Evolutionary conservation across 1,140 invertebrate genomes (phyloP).

Genomic region (Papilio xuthus): DNA sequence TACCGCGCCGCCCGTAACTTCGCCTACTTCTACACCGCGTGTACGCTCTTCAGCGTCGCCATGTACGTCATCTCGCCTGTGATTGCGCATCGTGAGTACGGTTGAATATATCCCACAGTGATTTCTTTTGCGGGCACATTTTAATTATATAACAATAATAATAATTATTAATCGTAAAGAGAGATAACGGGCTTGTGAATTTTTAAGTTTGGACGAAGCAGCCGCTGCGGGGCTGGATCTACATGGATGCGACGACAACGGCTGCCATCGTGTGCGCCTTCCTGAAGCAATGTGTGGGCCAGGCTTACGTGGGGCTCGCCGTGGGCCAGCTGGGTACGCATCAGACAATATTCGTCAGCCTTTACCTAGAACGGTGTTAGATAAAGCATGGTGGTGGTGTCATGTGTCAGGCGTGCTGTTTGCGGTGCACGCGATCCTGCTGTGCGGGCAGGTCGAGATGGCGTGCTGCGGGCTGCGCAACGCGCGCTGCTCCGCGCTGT

Average conservation of each 20-base stretch:
- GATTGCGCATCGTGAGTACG: constrained; percentile 63
- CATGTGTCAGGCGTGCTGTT: constrained; percentile 64
- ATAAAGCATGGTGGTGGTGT: background rate
- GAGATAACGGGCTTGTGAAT: background rate
- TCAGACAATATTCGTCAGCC: background rate
- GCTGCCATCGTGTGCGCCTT: constrained; percentile 54
- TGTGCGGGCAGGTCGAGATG: constrained; percentile 72
- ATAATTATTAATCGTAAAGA: too few species aligned
- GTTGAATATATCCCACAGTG: background rate
- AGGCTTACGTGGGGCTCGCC: constrained; percentile 63
- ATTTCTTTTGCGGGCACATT: background rate
- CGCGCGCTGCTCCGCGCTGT: constrained; percentile 60
- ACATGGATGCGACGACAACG: constrained; percentile 50
- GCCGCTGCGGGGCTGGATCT: constrained; percentile 63
- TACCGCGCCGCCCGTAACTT: constrained; percentile 64
- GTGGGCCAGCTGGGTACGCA: constrained; percentile 69
- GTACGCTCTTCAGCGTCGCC: constrained; percentile 65
- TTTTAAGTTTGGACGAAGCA: constrained; percentile 62
- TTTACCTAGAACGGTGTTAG: background rate
- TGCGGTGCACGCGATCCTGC: constrained; percentile 61
- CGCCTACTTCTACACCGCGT: constrained; percentile 64
- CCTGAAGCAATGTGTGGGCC: constrained; percentile 58
- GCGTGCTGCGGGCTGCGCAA: constrained; percentile 68
- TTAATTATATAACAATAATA: background rate
- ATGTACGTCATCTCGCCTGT: constrained; percentile 64